These are phyloP conservation scores for Choreutis nemorana DNA, from an alignment of 2,888 invertebrate species.

Conservation along the genomic window DNA sequence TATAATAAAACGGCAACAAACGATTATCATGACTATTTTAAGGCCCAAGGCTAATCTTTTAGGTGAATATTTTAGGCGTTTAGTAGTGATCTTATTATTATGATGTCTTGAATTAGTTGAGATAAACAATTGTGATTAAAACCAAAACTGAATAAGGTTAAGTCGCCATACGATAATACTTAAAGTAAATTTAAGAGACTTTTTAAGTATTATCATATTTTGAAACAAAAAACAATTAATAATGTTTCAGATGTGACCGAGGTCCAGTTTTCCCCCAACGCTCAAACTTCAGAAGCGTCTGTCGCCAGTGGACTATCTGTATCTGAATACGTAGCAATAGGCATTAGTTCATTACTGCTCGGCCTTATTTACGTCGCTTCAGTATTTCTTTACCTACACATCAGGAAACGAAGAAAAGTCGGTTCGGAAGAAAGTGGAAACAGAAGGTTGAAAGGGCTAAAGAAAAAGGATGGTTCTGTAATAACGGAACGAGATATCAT, in stretches of 20 bases:
- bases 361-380: slow-evolving; percentile 88
- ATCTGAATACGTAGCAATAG: slow-evolving; percentile 84
- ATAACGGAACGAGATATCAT: slow-evolving; percentile 55
- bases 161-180: too few species aligned
- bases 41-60: too few species aligned
- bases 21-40: too few species aligned
- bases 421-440: slow-evolving; percentile 53
- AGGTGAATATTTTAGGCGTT: too few species aligned
- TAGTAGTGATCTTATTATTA: too few species aligned
- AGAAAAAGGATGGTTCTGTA: slow-evolving; percentile 44
- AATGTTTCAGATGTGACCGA: slow-evolving; percentile 76
- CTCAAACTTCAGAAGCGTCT: slow-evolving; percentile 62
- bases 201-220: slow-evolving; percentile 1
- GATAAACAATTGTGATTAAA: too few species aligned
- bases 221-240: not conserved
- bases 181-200: too few species aligned
- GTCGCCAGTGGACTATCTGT: slow-evolving; percentile 71
- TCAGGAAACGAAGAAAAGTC: slow-evolving; percentile 70
- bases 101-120: too few species aligned
- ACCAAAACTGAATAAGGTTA: too few species aligned
- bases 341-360: slow-evolving; percentile 82
- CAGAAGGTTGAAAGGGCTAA: slow-evolving; percentile 36
- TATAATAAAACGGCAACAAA: too few species aligned
- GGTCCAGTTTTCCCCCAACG: slow-evolving; percentile 77
- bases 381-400: slow-evolving; percentile 82